Evolutionary conservation across 2,113 vertebrate genomes (phyloP).

Genomic region (Cinclus cinclus): DNA sequence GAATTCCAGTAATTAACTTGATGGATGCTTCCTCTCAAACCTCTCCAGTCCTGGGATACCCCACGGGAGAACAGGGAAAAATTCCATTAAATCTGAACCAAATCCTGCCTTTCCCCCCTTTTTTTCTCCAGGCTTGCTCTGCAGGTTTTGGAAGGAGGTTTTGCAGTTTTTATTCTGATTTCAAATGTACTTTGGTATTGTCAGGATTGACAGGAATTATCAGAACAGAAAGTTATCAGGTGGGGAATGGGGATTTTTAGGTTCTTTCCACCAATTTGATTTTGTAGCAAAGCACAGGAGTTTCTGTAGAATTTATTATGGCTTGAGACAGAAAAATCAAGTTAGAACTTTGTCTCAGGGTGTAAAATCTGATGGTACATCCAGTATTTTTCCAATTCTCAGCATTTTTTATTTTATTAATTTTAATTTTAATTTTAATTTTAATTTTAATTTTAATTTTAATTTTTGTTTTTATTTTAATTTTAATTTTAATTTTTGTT

Average conservation of each 20-base stretch:
- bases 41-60: not conserved
- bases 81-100: not conserved
- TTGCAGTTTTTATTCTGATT: not conserved
- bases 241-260: not conserved
- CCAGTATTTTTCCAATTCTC: not conserved
- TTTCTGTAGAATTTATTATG: not conserved
- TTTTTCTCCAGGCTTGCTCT: not conserved
- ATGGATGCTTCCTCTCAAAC: not conserved
- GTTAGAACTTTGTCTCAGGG: not conserved
- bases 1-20: not conserved
- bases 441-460: too few relatives aligned
- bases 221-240: not conserved
- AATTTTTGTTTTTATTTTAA: too few relatives aligned
- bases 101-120: rapidly evolving
- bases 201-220: not conserved
- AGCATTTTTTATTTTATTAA: not conserved
- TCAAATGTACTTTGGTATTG: not conserved
- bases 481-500: too few relatives aligned
- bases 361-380: too few relatives aligned
- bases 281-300: not conserved
- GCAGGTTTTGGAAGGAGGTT: rapidly evolving
- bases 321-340: not conserved
- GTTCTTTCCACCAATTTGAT: not conserved
- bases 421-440: too few relatives aligned
- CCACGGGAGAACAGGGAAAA: not conserved